Percentiles rank a stretch among this genome's conserved stretches.
Evolutionary conservation across 2,797 vertebrate genomes (phyloP).

Genomic region (Pantherophis vulpinus): DNA sequence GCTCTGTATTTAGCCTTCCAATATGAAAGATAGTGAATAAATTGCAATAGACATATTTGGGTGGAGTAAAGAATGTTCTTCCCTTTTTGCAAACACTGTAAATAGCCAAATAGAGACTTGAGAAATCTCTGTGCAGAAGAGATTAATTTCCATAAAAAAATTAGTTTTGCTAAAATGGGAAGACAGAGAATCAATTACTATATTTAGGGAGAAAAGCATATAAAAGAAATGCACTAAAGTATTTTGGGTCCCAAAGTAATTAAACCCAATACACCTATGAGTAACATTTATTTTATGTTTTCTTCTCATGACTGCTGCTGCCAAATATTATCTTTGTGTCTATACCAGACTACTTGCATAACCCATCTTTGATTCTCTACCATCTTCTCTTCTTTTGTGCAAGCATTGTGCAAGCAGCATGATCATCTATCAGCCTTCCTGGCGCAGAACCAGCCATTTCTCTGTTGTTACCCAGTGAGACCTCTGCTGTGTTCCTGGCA

Average conservation of each 20-base stretch:
- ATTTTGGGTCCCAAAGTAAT: not conserved
- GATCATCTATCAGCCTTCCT: not conserved
- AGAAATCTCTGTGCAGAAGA: conserved; percentile 15
- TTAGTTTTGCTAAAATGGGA: conserved; percentile 9
- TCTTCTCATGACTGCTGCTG: not conserved
- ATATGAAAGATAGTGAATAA: conserved; percentile 44
- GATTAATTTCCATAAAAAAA: not conserved
- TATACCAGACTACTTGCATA: not conserved
- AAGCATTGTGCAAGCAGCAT: not conserved
- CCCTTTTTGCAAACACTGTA: conserved; percentile 13
- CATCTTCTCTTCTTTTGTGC: not conserved
- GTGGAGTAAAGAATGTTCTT: conserved; percentile 24
- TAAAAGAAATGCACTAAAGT: not conserved
- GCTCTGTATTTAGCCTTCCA: conserved; percentile 43
- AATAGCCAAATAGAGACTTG: conserved; percentile 15
- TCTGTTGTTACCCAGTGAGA: not conserved
- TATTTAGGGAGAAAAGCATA: not conserved
- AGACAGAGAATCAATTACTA: not conserved
- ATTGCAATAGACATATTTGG: conserved; percentile 21
- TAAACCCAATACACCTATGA: not conserved
- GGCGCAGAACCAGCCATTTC: not conserved
- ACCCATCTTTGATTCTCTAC: not conserved
- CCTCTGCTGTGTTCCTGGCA: not conserved
- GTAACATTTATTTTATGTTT: not conserved
- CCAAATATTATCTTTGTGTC: not conserved